phyloP scores from a whole-genome alignment of 1,140 invertebrate genomes.

The Musca vetustissima region DNA sequence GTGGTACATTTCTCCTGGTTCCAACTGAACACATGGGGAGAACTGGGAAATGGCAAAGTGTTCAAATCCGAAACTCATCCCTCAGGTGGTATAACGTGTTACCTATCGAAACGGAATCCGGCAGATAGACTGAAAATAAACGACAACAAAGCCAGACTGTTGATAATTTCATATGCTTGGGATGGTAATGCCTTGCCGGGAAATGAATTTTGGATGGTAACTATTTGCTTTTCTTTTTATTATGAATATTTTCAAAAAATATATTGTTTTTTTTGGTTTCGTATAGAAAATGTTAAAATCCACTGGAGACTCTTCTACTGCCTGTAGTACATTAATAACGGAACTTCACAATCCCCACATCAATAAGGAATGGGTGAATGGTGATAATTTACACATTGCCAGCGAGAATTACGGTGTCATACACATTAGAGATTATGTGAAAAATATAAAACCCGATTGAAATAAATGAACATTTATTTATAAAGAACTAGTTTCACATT shows the following conservation, averaged over 20 bases:
- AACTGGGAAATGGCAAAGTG: constrained; percentile 34
- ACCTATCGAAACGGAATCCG: constrained; percentile 38
- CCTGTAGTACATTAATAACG: constrained; percentile 61
- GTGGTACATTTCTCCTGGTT: constrained; percentile 54
- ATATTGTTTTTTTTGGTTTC: constrained; percentile 4
- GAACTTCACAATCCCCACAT: constrained; percentile 64
- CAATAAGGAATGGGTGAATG: constrained; percentile 57
- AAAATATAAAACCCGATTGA: too few species aligned
- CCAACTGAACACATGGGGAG: constrained; percentile 25
- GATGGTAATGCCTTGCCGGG: constrained; percentile 69
- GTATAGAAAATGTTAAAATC: constrained; percentile 47
- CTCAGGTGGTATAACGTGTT: constrained; percentile 37
- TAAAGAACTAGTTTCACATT: too few species aligned
- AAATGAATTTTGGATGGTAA: constrained; percentile 61
- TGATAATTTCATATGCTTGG: constrained; percentile 67
- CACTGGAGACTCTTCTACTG: constrained; percentile 66
- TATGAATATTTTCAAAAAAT: background rate
- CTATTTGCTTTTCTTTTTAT: background rate
- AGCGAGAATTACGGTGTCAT: constrained; percentile 57
- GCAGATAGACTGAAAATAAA: constrained; percentile 27
- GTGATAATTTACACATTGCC: constrained; percentile 59
- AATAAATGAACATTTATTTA: too few species aligned
- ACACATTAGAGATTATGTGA: constrained; percentile 59
- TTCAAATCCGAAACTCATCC: constrained; percentile 35
- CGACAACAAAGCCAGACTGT: constrained; percentile 42